Base-by-base conservation (phyloP, 2,113 vertebrate genomes). In the Dromaius novaehollandiae region DNA sequence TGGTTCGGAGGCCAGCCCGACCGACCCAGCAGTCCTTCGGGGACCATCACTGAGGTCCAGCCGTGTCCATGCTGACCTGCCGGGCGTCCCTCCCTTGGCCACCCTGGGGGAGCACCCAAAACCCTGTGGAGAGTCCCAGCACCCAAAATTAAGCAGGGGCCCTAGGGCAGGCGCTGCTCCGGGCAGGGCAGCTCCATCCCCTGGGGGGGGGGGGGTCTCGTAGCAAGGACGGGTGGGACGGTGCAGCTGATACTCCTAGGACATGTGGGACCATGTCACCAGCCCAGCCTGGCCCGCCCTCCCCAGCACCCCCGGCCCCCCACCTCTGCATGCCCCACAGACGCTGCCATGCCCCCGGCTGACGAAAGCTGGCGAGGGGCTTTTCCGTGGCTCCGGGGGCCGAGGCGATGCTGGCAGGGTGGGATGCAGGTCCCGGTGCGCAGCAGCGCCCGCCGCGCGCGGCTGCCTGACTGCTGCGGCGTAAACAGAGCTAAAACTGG, bases 401-500 rank as follows among this genome's bases (percentile, higher is more conserved):
- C 6, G 5, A 93, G 94, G 44, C 0, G 14, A 48, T 82, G 38
- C 36, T 66, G 18, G 38, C 2, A 1, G 48, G 80, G 64, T 2
- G 5, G 93, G 28, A 28, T 38, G 66, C n/a, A 0, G 26, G 32
- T 44, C 53, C 26, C 32, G 78, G 66, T 76, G 28, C 48, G 78
- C 48, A 73, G 53, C 70, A 76, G 40, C 22, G 63, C 53, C 17
- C 1, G 2, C 30, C 46, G 78, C 36, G 86, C 13, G 5, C 78
- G n/a, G 28, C 17, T 86, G 82, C 81, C 81, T 88, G 85, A 94
- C 91, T 75, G 86, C 68, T 1, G 1, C 0, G 0, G 36, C 13
- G 4, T 69, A 88, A 93, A 89, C 16, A 80, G 79, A 90, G 85
- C 95, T 96, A 95, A 93, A 94, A 94, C 13, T 53, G 75, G 85